Evolutionary conservation across 2,888 invertebrate species (phyloP).

Genomic region (Tenthredo scrophulariae): DNA sequence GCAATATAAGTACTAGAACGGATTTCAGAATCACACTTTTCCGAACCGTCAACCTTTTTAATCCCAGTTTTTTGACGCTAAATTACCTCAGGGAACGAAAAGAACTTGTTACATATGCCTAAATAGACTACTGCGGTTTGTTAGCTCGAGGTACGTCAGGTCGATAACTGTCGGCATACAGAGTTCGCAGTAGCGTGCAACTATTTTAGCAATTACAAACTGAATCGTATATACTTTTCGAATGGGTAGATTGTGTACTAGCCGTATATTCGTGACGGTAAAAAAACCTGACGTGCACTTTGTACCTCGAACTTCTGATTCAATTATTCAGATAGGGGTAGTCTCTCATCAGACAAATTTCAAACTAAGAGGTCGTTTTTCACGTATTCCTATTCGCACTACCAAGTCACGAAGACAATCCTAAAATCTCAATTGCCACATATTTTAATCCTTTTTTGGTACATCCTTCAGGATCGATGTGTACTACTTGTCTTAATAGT

Average conservation of each 20-base stretch:
- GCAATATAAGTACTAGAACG: not conserved
- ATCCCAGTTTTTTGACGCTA: not conserved
- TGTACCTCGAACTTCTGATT: slow-evolving; percentile 36
- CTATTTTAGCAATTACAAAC: slow-evolving; percentile 49
- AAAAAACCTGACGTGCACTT: slow-evolving; percentile 42
- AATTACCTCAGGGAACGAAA: slow-evolving; percentile 11
- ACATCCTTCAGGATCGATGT: not conserved
- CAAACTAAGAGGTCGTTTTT: not conserved
- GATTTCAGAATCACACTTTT: not conserved
- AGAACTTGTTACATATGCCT: not conserved
- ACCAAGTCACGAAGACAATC: not conserved
- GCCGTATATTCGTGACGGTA: slow-evolving; percentile 23
- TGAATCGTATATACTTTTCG: not conserved
- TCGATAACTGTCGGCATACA: slow-evolving; percentile 1
- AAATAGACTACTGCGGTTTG: slow-evolving; percentile 24
- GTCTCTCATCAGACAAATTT: not conserved
- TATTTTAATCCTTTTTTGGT: not conserved
- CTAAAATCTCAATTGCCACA: not conserved
- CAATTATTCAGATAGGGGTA: slow-evolving; percentile 37
- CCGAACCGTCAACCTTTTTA: not conserved
- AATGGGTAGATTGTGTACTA: not conserved
- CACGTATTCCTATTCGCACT: not conserved
- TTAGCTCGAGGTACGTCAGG: slow-evolving; percentile 28
- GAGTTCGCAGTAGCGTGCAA: slow-evolving; percentile 28
- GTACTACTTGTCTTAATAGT: too few relatives aligned